A percentile compares a stretch with the other conserved stretches of the same genome.
Evolutionary conservation across 2,797 vertebrate genomes (phyloP).

Genomic region (Phrynocephalus forsythii): DNA sequence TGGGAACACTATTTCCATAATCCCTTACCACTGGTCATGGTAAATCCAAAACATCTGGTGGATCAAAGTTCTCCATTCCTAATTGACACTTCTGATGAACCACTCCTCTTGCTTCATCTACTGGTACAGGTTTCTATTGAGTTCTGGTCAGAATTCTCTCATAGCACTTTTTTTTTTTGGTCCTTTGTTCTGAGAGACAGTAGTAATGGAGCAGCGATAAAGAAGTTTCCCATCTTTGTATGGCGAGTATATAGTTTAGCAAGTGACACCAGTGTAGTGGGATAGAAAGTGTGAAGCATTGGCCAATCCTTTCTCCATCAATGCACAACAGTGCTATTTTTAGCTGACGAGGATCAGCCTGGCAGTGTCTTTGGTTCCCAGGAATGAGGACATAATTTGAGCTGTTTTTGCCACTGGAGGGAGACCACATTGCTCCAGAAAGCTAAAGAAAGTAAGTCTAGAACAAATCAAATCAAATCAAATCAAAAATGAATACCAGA

Average conservation of each 20-base stretch:
- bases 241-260: not conserved
- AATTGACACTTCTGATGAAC: no score
- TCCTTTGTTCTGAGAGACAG: not conserved
- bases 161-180: not conserved
- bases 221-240: not conserved
- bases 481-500: constrained; percentile 26
- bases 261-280: not conserved
- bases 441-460: constrained; percentile 14
- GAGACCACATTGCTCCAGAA: constrained; percentile 72
- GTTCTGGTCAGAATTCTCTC: not conserved
- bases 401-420: constrained; percentile 72
- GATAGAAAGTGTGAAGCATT: not conserved
- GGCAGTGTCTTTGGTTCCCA: constrained; percentile 9
- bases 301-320: not conserved
- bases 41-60: not conserved
- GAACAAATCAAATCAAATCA: constrained; percentile 29
- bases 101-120: not conserved
- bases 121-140: not conserved
- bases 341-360: constrained; percentile 15
- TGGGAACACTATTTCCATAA: not conserved
- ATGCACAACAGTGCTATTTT: constrained; percentile 20
- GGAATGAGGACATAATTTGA: constrained; percentile 21
- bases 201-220: not conserved
- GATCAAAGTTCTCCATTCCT: not conserved
- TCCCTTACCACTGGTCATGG: not conserved